These are phyloP conservation scores for Chelonus formosanus DNA, from an alignment of 2,888 invertebrate species.

Conservation along the genomic window DNA sequence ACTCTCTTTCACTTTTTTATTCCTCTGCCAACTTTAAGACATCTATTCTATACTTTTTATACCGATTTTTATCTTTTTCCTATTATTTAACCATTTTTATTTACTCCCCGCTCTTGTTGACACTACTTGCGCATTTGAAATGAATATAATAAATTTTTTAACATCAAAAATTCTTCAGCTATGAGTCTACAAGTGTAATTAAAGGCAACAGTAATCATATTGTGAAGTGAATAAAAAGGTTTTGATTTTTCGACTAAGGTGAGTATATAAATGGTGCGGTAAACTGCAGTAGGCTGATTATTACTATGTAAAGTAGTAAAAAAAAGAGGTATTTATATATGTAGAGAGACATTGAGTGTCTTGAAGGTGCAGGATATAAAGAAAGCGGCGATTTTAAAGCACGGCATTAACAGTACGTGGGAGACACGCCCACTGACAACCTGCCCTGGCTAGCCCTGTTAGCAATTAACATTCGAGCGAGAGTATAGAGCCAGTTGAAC, in stretches of 20 bases:
- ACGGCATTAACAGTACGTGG: slow-evolving; percentile 48
- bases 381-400: neutral
- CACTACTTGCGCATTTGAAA: too few relatives aligned
- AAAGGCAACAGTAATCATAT: too few relatives aligned
- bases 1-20: slow-evolving; percentile 18
- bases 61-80: too few relatives aligned
- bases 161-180: too few relatives aligned
- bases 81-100: too few relatives aligned
- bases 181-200: too few relatives aligned
- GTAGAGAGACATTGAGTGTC: slow-evolving; percentile 8
- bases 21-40: slow-evolving; percentile 36
- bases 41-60: neutral
- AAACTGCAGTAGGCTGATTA: slow-evolving; percentile 27
- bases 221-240: too few relatives aligned
- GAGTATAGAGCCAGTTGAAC: slow-evolving; percentile 45
- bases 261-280: slow-evolving; percentile 19
- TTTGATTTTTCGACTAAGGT: too few relatives aligned
- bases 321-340: slow-evolving; percentile 15
- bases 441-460: slow-evolving; percentile 35
- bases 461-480: slow-evolving; percentile 13
- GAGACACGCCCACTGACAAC: slow-evolving; percentile 50
- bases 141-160: too few relatives aligned
- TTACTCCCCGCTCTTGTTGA: too few relatives aligned
- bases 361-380: slow-evolving; percentile 6
- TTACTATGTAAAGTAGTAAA: slow-evolving; percentile 46